Evolutionary conservation across 2,797 vertebrate genomes (phyloP).

Genomic region (Fratercula arctica): DNA sequence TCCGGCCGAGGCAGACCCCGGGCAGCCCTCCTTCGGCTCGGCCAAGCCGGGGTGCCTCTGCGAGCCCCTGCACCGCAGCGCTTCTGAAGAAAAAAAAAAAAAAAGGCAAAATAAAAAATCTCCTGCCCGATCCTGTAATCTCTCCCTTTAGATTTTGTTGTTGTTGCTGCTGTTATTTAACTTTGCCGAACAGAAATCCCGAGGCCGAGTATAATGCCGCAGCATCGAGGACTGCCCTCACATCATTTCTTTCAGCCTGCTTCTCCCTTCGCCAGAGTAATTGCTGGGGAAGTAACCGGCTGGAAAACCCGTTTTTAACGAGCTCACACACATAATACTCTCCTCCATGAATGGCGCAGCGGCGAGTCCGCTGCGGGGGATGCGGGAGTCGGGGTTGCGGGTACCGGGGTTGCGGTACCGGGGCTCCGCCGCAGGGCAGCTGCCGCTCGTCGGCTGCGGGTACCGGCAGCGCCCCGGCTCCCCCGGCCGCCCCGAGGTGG

Average conservation of each 20-base stretch:
- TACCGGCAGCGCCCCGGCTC: not conserved
- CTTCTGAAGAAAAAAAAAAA: not conserved
- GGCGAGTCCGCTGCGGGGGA: not conserved
- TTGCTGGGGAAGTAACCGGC: not conserved
- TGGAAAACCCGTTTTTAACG: not conserved
- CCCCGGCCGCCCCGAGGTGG: not conserved
- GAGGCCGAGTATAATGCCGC: not conserved
- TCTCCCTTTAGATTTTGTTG: not conserved
- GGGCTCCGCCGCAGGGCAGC: not conserved
- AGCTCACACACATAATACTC: not conserved
- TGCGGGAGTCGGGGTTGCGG: not conserved
- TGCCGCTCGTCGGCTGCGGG: not conserved
- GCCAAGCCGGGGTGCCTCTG: not conserved
- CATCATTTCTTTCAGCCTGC: not conserved
- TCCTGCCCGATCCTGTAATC: not conserved
- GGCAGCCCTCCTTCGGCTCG: not conserved
- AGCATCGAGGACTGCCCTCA: not conserved
- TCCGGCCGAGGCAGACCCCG: not conserved
- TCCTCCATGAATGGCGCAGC: not conserved
- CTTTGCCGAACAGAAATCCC: not conserved
- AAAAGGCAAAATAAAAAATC: not conserved
- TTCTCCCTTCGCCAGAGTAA: not conserved
- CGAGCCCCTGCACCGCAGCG: not conserved
- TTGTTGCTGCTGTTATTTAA: not conserved
- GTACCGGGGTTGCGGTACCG: not conserved